Percentiles rank a stretch among this genome's conserved stretches.
phyloP scores from a whole-genome alignment of 2,797 vertebrate genomes.

The Tragelaphus oryx region DNA sequence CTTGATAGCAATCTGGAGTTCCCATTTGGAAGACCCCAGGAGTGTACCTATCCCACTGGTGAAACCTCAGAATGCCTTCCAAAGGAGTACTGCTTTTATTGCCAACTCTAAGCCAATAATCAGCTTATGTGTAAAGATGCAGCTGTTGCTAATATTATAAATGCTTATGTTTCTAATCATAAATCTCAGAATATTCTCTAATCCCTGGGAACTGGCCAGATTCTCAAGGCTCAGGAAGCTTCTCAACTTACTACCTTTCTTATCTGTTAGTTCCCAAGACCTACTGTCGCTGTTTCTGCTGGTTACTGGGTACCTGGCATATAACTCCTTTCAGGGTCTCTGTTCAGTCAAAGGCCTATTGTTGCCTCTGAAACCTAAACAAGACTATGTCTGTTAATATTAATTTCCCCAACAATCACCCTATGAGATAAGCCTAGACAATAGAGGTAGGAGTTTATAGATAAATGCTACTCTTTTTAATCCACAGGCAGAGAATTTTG shows the following conservation, averaged over 20 bases:
- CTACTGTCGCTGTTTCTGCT: not conserved
- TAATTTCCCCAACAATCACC: not conserved
- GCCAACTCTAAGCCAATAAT: not conserved
- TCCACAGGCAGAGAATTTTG: not conserved
- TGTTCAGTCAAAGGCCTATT: not conserved
- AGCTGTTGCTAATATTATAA: not conserved
- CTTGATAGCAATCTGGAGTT: not conserved
- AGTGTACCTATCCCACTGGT: not conserved
- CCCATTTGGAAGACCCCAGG: not conserved
- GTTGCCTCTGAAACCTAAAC: not conserved
- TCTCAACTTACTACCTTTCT: not conserved
- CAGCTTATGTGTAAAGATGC: not conserved
- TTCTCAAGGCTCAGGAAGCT: not conserved
- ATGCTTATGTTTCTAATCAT: not conserved
- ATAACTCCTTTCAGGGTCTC: not conserved
- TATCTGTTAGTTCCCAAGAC: not conserved
- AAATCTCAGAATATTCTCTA: not conserved
- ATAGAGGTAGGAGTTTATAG: not conserved
- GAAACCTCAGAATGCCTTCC: not conserved
- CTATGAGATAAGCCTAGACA: not conserved
- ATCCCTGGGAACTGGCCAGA: not conserved
- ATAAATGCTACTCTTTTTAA: not conserved
- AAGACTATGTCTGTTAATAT: not conserved
- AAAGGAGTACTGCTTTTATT: not conserved
- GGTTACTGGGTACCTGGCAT: not conserved